These are phyloP conservation scores for Trachemys scripta DNA, from an alignment of 2,113 vertebrate species.

Conservation along the genomic window DNA sequence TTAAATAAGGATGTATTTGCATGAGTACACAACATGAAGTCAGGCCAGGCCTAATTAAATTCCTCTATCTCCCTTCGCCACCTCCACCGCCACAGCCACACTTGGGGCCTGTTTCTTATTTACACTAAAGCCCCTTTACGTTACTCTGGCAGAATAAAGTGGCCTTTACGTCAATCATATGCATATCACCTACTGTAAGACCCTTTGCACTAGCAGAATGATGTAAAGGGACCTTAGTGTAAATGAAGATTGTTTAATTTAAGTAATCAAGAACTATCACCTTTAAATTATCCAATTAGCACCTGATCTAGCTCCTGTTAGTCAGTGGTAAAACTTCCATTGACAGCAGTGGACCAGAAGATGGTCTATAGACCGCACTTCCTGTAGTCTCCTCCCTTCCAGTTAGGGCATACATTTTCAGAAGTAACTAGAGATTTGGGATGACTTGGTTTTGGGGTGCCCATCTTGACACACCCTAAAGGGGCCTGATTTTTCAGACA, in stretches of 20 bases:
- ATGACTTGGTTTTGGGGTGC: neutral
- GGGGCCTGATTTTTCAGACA: neutral
- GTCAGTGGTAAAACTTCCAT: neutral
- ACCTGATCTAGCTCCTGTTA: neutral
- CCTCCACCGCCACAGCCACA: neutral
- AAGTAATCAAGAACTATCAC: too few relatives aligned
- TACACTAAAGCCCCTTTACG: neutral
- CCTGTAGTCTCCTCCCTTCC: neutral
- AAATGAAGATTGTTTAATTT: too few relatives aligned
- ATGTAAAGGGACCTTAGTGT: neutral
- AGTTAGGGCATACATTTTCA: neutral
- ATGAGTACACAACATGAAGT: conserved; percentile 53
- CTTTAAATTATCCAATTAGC: neutral
- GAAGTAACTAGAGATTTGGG: neutral
- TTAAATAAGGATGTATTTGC: conserved; percentile 61
- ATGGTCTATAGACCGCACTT: neutral
- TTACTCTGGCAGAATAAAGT: conserved; percentile 1
- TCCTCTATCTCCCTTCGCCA: neutral
- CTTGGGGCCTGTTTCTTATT: conserved; percentile 22
- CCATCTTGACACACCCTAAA: neutral
- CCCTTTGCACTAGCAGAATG: neutral
- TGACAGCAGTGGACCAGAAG: neutral
- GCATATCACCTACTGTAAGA: neutral
- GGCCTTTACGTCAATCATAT: neutral
- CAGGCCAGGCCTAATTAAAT: conserved; percentile 62